Conservation (phyloP, 2,113 vertebrate genomes). For the Scolopax mira region DNA sequence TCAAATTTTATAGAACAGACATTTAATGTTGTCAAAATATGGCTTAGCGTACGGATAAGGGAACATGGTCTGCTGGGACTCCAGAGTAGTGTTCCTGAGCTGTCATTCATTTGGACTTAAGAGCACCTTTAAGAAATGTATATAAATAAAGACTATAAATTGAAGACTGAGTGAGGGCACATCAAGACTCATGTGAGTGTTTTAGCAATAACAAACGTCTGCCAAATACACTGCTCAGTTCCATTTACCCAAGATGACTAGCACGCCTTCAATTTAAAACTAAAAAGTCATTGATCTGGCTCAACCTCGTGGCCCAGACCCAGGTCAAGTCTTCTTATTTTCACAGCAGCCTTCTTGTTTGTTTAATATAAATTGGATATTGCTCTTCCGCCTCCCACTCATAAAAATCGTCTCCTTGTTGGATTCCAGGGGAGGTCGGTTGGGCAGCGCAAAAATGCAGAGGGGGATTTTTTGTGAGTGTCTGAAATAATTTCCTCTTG, state of each 20-base stretch:
- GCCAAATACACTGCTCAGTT: background rate
- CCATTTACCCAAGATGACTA: background rate
- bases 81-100: background rate
- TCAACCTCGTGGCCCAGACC: background rate
- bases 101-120: background rate
- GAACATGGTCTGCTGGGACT: background rate
- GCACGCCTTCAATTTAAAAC: slow-evolving; percentile 20
- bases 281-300: slow-evolving; percentile 19
- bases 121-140: background rate
- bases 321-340: slow-evolving; percentile 38
- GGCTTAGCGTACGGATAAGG: background rate
- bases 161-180: background rate
- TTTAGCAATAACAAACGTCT: background rate
- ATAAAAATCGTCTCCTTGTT: background rate
- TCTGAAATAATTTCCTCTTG: slow-evolving; percentile 7
- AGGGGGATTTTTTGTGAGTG: background rate
- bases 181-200: background rate
- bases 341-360: slow-evolving; percentile 45
- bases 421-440: background rate
- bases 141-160: background rate
- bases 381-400: slow-evolving; percentile 44
- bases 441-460: slow-evolving; percentile 12
- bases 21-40: background rate
- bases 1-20: background rate
- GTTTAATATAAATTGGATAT: slow-evolving; percentile 43